Percentiles rank a stretch among this genome's conserved stretches.
Evolutionary conservation across 2,797 vertebrate genomes (phyloP).

Genomic region (Acanthurus tractus): DNA sequence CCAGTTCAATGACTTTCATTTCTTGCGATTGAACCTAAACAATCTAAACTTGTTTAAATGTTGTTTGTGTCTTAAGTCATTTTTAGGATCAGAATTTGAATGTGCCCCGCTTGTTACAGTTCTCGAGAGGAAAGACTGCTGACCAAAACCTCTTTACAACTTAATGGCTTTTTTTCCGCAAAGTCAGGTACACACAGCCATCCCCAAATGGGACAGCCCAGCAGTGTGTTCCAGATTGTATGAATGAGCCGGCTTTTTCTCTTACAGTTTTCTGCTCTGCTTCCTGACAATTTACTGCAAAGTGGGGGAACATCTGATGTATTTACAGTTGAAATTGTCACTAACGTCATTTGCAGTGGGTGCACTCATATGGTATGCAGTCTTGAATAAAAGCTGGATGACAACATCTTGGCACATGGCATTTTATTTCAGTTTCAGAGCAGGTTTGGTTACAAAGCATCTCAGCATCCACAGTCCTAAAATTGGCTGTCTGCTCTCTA

Average conservation of each 20-base stretch:
- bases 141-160: conserved; percentile 2
- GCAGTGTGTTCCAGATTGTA: conserved; percentile 40
- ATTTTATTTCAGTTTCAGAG: conserved; percentile 50
- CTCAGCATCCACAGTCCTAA: conserved; percentile 20
- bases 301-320: neutral
- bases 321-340: neutral
- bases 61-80: neutral
- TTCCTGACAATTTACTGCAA: conserved; percentile 4
- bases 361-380: conserved; percentile 5
- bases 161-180: conserved; percentile 20
- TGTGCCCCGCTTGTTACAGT: neutral
- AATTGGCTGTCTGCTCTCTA: conserved; percentile 16
- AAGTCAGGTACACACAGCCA: conserved; percentile 2
- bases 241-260: conserved; percentile 29
- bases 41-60: neutral
- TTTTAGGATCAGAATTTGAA: conserved; percentile 28
- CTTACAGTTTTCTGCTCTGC: conserved; percentile 30
- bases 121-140: neutral
- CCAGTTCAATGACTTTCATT: conserved; percentile 3
- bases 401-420: conserved; percentile 13
- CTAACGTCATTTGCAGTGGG: neutral
- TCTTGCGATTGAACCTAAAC: neutral
- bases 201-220: conserved; percentile 27
- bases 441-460: conserved; percentile 35
- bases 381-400: conserved; percentile 35